phyloP scores from a whole-genome alignment of 2,113 vertebrate genomes.

The Eira barbara region DNA sequence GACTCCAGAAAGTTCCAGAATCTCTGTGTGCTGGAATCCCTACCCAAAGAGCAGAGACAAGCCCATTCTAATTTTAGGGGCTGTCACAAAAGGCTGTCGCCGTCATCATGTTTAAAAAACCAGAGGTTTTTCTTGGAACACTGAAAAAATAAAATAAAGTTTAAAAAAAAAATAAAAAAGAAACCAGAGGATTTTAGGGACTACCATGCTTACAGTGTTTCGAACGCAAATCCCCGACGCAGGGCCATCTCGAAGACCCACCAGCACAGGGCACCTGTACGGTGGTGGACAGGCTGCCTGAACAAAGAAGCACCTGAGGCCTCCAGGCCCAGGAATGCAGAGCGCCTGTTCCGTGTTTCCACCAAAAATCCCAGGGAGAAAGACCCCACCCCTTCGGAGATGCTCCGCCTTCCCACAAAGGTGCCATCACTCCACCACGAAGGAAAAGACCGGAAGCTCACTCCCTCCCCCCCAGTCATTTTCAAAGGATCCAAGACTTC shows the following conservation, averaged over 20 bases:
- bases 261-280: accelerated
- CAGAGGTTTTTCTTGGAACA: neutral
- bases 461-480: accelerated
- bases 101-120: too few relatives aligned
- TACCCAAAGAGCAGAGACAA: neutral
- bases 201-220: accelerated
- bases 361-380: neutral
- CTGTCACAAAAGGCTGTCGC: neutral
- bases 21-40: neutral
- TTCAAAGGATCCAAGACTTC: neutral
- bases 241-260: accelerated
- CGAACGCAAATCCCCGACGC: accelerated
- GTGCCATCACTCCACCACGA: accelerated
- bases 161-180: too few relatives aligned
- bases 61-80: neutral
- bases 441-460: accelerated
- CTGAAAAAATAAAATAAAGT: too few relatives aligned
- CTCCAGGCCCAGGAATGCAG: neutral
- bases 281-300: accelerated
- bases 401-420: accelerated
- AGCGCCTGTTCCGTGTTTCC: accelerated
- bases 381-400: accelerated
- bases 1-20: neutral
- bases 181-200: too few relatives aligned
- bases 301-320: accelerated